A percentile compares a stretch with the other conserved stretches of the same genome.
Conservation (phyloP, 2,113 vertebrate species). For the Psephotus haematonotus region DNA sequence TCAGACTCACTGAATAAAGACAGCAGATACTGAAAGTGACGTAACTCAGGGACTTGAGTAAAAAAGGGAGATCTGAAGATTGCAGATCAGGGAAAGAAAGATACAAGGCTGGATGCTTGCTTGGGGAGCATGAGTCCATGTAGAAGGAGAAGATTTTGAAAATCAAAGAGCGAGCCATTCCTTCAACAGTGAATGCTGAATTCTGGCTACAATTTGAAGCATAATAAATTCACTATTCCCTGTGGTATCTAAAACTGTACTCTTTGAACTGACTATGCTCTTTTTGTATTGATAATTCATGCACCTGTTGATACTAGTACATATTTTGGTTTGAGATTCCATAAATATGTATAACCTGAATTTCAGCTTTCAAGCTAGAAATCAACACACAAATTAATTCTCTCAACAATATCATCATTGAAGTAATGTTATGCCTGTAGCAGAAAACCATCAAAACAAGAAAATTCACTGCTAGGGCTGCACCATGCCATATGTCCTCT, state of each 20-base stretch:
- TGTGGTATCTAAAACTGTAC: background rate
- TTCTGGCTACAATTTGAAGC: background rate
- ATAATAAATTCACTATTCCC: background rate
- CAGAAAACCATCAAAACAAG: constrained; percentile 75
- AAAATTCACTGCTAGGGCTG: constrained; percentile 75
- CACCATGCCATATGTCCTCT: constrained; percentile 78
- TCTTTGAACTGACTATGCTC: background rate
- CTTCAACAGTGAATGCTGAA: background rate
- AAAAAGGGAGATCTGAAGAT: background rate
- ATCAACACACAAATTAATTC: constrained; percentile 67
- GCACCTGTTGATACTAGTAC: background rate
- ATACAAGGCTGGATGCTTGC: background rate
- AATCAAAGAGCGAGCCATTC: background rate
- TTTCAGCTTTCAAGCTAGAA: constrained; percentile 58
- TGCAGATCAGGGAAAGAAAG: background rate
- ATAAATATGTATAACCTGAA: constrained; percentile 58
- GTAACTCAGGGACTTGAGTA: background rate
- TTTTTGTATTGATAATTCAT: background rate
- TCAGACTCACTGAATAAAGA: background rate
- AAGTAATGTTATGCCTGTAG: constrained; percentile 70
- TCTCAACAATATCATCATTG: constrained; percentile 55
- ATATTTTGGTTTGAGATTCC: constrained; percentile 47
- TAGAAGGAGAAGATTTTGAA: background rate
- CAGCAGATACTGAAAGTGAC: background rate
- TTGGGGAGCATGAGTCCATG: background rate